Conservation (phyloP, 2,113 vertebrate species). For the Mola mola region DNA sequence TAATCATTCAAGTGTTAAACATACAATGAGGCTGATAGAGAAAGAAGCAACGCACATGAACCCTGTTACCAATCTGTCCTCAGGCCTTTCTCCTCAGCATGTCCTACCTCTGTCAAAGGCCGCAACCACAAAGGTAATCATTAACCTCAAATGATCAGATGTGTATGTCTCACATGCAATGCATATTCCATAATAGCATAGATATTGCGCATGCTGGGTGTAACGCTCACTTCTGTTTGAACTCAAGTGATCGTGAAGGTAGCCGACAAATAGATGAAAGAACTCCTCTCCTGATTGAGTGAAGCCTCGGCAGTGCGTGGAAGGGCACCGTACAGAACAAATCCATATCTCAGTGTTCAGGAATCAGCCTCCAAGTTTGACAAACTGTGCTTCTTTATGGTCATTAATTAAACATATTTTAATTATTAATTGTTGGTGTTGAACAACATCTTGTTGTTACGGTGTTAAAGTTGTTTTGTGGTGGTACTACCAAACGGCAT, state of each 20-base stretch:
- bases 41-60: not conserved
- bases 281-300: slow-evolving; percentile 51
- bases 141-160: not conserved
- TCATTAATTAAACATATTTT: no score
- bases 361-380: not conserved
- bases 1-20: no score
- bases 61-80: slow-evolving; percentile 16
- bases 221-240: slow-evolving; percentile 12
- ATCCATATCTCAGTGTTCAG: not conserved
- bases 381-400: no score
- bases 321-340: not conserved
- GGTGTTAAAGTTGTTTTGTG: no score
- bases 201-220: not conserved
- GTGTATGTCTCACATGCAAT: not conserved
- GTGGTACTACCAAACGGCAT: no score
- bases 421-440: no score
- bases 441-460: no score
- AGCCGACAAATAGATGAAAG: slow-evolving; percentile 33
- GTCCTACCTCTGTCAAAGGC: slow-evolving; percentile 55
- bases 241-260: slow-evolving; percentile 23
- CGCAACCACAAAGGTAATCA: slow-evolving; percentile 61
- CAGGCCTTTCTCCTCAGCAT: slow-evolving; percentile 73
- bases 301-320: not conserved
- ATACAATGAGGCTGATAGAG: no score
- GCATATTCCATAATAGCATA: no score